Conservation (phyloP, 2,797 vertebrate genomes). For the Acestrorhynchus altus region DNA sequence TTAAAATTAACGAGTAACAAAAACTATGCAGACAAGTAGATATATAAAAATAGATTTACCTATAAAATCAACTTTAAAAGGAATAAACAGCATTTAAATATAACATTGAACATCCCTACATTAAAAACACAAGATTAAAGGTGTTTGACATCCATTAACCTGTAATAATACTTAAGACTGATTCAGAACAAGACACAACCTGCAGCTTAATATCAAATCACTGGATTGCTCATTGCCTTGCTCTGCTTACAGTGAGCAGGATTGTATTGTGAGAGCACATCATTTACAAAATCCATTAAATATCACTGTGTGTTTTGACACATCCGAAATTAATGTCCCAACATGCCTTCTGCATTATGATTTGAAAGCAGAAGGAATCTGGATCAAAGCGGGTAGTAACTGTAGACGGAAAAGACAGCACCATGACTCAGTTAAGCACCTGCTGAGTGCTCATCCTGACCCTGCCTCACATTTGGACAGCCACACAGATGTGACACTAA, state of each 20-base stretch:
- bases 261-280: not conserved
- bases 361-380: not conserved
- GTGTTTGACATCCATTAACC: not conserved
- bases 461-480: too few species aligned
- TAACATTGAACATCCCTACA: not conserved
- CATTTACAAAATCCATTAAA: not conserved
- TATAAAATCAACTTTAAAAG: too few species aligned
- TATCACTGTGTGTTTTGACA: not conserved
- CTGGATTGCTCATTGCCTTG: too few species aligned
- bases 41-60: too few species aligned
- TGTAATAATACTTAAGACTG: not conserved
- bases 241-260: not conserved
- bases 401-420: not conserved
- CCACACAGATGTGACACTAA: too few species aligned
- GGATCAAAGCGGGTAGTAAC: not conserved
- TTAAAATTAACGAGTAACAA: not conserved
- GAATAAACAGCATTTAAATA: not conserved
- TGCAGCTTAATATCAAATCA: conserved; percentile 18
- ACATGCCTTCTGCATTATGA: not conserved
- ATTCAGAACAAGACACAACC: conserved; percentile 13
- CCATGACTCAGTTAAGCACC: not conserved
- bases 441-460: not conserved
- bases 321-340: not conserved
- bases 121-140: not conserved
- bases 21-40: too few species aligned